Evolutionary conservation across 2,888 invertebrate genomes (phyloP), one percentile per base, ranked within the genome.

Genomic region (Leistus spinibarbis): DNA sequence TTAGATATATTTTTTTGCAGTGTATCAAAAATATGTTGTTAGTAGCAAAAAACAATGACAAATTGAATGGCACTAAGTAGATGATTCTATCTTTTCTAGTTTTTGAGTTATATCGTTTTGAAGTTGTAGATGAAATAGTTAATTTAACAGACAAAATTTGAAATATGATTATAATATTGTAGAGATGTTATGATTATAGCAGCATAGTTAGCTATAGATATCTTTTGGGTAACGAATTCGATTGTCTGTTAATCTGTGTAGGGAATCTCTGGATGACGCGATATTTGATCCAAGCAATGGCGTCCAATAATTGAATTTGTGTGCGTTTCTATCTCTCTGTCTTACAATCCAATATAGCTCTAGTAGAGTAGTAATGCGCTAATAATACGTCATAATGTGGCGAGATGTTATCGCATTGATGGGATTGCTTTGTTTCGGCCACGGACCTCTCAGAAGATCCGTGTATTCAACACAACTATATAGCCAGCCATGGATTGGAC

Each of bases 271-370:
- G 40, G 40, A 40, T 40, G 40, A 40, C 40, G 40, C 80, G 82
- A 83, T 83, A 82, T 83, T 83, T 83, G 83, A 83, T 83, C 82
- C 82, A 24, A 23, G 54, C 84, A 84, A 83, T 82, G 84, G 84
- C 84, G 84, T 86, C 85, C 86, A 85, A 86, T 86, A 86, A 86
- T 86, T 86, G 86, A 86, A 86, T 86, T 84, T 85, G 85, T 85
- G 40, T 40, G 40, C 13, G 40, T 40, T 7, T 40, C 10, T 40
- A 13, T 40, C 5, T 27, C 9, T 27, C 27, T n/a, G n/a, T 27
- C 40, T 40, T 40, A 40, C 40, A 40, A 40, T 40, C 40, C 40
- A 5, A 40, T 40, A 40, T 40, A 40, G 40, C 60, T 60, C 17
- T 22, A 60, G 22, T 60, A 16, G n/a, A n/a, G 19, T 22, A 16